Evolutionary conservation across 2,888 invertebrate species (phyloP).

Genomic region (Pachydiplax longipennis): DNA sequence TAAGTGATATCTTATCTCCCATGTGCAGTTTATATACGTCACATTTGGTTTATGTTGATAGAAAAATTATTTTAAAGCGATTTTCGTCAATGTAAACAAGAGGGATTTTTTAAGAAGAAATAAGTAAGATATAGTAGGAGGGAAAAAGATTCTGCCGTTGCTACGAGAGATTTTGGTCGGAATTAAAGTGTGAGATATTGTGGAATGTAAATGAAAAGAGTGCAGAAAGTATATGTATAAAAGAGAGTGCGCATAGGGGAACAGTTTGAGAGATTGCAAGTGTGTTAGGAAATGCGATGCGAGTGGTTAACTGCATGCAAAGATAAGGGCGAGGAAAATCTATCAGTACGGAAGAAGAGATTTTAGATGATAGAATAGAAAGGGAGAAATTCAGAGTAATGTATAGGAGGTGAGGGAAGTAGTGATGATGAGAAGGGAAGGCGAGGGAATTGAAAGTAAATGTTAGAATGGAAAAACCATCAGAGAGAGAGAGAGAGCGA

Average conservation of each 20-base stretch:
- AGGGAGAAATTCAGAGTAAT: background rate
- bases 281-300: background rate
- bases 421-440: background rate
- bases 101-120: too few species aligned
- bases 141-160: background rate
- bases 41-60: too few species aligned
- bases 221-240: background rate
- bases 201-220: background rate
- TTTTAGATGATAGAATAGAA: background rate
- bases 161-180: background rate
- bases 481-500: too few species aligned
- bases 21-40: too few species aligned
- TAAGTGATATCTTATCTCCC: too few species aligned
- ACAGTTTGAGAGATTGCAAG: background rate
- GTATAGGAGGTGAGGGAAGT: background rate
- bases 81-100: too few species aligned
- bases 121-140: too few species aligned
- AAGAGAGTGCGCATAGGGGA: too few species aligned
- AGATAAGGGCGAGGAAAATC: background rate
- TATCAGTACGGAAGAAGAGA: background rate
- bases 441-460: too few species aligned
- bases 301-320: background rate
- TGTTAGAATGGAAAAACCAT: too few species aligned
- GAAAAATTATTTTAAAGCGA: too few species aligned
- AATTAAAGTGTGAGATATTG: background rate